Percentiles rank a stretch among this genome's conserved stretches.
These are phyloP conservation scores for Latrodectus elegans DNA, from an alignment of 2,888 invertebrate genomes.

Conservation along the genomic window DNA sequence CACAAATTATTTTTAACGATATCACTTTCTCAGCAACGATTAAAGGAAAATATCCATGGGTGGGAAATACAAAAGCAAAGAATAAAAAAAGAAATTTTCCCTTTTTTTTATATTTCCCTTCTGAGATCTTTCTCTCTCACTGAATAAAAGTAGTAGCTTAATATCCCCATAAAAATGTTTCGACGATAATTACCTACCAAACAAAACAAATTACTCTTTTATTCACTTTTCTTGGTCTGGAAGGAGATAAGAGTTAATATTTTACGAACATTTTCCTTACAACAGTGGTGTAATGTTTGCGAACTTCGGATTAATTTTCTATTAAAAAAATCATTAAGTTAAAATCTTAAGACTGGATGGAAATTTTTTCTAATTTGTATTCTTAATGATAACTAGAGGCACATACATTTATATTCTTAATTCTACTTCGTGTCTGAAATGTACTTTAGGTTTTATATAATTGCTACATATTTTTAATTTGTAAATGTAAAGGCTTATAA, in stretches of 20 bases:
- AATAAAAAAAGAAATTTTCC: not conserved
- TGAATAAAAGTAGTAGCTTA: conserved; percentile 39
- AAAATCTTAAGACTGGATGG: too few relatives aligned
- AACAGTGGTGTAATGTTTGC: conserved; percentile 14
- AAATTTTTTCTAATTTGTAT: too few relatives aligned
- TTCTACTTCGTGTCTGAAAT: too few relatives aligned
- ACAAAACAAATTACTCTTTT: conserved; percentile 64
- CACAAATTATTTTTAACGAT: conserved; percentile 36
- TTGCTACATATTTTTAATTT: too few relatives aligned
- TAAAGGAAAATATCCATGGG: conserved; percentile 32
- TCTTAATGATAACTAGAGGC: too few relatives aligned
- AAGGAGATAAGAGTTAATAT: conserved; percentile 29
- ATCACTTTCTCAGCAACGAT: conserved; percentile 58
- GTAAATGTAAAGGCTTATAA: too few relatives aligned
- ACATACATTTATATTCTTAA: too few relatives aligned
- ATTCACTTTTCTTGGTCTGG: conserved; percentile 54
- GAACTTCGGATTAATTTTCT: too few relatives aligned
- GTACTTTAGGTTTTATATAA: too few relatives aligned
- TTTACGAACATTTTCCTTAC: too few relatives aligned
- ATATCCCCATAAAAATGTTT: conserved; percentile 60
- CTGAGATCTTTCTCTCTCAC: not conserved
- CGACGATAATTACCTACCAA: conserved; percentile 56
- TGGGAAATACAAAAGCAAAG: not conserved
- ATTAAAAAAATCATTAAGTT: too few relatives aligned
- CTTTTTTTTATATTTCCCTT: not conserved